These are phyloP conservation scores for Callosobruchus maculatus DNA, from an alignment of 2,888 invertebrate genomes.

Conservation along the genomic window DNA sequence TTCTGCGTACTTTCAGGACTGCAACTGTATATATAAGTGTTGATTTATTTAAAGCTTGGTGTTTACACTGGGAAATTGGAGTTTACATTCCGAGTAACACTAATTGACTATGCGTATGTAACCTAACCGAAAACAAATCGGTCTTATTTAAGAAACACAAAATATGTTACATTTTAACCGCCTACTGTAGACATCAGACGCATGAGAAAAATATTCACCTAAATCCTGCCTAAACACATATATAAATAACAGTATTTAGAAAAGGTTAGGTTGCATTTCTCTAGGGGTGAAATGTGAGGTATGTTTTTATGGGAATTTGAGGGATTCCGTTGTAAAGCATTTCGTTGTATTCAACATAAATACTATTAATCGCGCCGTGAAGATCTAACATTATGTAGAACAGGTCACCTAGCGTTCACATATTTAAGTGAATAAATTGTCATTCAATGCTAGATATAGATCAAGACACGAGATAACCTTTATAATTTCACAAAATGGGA, in stretches of 20 bases:
- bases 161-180: slow-evolving; percentile 27
- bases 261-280: not conserved
- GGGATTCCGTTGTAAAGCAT: not conserved
- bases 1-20: slow-evolving; percentile 2
- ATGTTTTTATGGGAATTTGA: not conserved
- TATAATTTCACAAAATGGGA: no score
- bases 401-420: no score
- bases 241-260: not conserved
- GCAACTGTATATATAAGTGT: slow-evolving; percentile 14
- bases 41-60: slow-evolving; percentile 22
- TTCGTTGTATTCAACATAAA: not conserved
- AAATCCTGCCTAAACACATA: not conserved
- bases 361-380: not conserved
- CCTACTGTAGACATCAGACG: not conserved
- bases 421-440: no score
- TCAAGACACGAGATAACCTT: no score
- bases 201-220: not conserved
- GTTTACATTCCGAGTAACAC: slow-evolving; percentile 34
- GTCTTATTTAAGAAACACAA: slow-evolving; percentile 31
- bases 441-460: no score
- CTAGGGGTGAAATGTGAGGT: not conserved
- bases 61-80: slow-evolving; percentile 1
- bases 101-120: slow-evolving; percentile 32
- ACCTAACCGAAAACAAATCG: slow-evolving; percentile 32
- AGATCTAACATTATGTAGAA: not conserved